A percentile compares a stretch with the other conserved stretches of the same genome.
These are phyloP conservation scores for Aegypius monachus DNA, from an alignment of 2,113 vertebrate species.

Conservation along the genomic window DNA sequence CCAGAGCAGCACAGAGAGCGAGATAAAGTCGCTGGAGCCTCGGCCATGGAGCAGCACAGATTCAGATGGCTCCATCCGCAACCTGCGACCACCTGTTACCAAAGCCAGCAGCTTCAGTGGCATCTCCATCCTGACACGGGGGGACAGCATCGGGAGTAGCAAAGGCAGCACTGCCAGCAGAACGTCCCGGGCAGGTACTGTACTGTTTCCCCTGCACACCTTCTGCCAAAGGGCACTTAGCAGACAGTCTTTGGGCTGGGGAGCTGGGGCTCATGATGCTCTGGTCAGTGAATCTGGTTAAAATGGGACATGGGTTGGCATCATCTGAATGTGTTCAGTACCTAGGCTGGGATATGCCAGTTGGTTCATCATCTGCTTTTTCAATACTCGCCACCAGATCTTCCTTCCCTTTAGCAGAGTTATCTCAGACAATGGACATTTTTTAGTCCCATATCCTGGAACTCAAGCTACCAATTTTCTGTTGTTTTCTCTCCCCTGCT, in stretches of 20 bases:
- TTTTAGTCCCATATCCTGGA: not conserved
- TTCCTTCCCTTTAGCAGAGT: not conserved
- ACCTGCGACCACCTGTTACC: slow-evolving; percentile 90
- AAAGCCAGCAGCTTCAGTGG: slow-evolving; percentile 99
- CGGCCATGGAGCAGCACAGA: slow-evolving; percentile 99
- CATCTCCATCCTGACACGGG: slow-evolving; percentile 96
- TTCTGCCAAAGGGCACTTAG: not conserved
- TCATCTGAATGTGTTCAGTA: not conserved
- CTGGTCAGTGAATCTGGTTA: not conserved
- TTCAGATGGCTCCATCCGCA: slow-evolving; percentile 91
- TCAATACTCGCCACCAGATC: not conserved
- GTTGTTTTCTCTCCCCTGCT: not conserved
- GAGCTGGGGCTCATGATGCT: rapidly evolving
- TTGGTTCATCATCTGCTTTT: not conserved
- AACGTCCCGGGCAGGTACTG: slow-evolving; percentile 83
- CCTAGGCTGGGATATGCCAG: not conserved
- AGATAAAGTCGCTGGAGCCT: slow-evolving; percentile 93
- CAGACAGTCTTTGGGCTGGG: rapidly evolving
- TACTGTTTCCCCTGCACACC: not conserved
- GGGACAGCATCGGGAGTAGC: slow-evolving; percentile 91
- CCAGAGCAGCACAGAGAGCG: slow-evolving; percentile 98
- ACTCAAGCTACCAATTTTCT: not conserved
- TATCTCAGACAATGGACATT: not conserved
- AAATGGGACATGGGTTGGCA: not conserved
- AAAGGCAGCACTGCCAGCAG: slow-evolving; percentile 86